Percentiles rank a stretch among this genome's conserved stretches.
phyloP scores from a whole-genome alignment of 2,113 vertebrate species.

The Bos taurus region ARS-UCD2.0 NC_037342.1:72485501-72486000 shows the following conservation, averaged over 20 bases:
- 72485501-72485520: background rate
- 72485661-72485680: background rate
- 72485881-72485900: background rate
- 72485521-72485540: background rate
- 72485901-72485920: background rate
- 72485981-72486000: rapidly evolving
- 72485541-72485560: background rate
- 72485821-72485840: background rate
- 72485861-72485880: background rate
- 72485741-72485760: background rate
- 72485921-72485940: background rate
- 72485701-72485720: background rate
- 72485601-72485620: background rate
- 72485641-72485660: background rate
- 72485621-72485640: background rate
- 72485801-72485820: background rate
- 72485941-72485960: background rate
- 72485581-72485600: background rate
- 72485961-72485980: background rate
- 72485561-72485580: background rate
- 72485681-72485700: background rate
- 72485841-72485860: background rate
- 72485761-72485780: background rate
- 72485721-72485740: background rate
- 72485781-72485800: background rate